Evolutionary conservation across 1,140 invertebrate species (phyloP), one percentile per base, ranked within the genome.

Genomic region (Fopius arisanus): DNA sequence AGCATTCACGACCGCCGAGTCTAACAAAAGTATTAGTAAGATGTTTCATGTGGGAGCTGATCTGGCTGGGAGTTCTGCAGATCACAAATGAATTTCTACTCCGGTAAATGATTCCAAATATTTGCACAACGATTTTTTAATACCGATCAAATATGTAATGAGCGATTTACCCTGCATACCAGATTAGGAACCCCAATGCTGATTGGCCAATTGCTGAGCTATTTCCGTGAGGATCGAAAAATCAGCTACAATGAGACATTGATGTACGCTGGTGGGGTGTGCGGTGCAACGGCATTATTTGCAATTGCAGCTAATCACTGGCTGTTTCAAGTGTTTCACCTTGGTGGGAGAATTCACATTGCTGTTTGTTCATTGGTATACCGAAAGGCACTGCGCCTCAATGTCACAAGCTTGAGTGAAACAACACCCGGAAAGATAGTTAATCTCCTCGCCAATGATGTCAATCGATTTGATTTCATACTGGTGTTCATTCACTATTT

Each of bases 391-490:
- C 82, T 93, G 5, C 87, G 88, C 6, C 80, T 94, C 1, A 93
- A 91, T 75, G 88, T 88, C 66, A 91, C 89, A 0, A 92, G 95
- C 0, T 78, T 96, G 29, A 91, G 91, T 0, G 91, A 94, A 75
- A 94, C 94, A 0, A 94, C 95, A 6, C 91, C 93, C 3, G 95
- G 95, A 0, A 95, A 96, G 87, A 92, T 96, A 71, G 94, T 96
- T 1, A 96, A 96, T 87, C 84, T 96, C 3, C 88, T 96, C 59
- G 94, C 94, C 1, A 96, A 95, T 81, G 95, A 96, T 80, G 91
- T 92, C 16, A 92, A 90, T 75, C 85, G 92, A 72, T 92, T 92
- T 75, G 92, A 92, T 84, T 80, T 91, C 14, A 89, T 90, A 6
- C 89, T 88, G 3, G 85, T 91, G 21, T 89, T 91, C 74, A 83